These are phyloP conservation scores for Drosophila colorata DNA, from an alignment of 2,888 invertebrate species.

Conservation along the genomic window DNA sequence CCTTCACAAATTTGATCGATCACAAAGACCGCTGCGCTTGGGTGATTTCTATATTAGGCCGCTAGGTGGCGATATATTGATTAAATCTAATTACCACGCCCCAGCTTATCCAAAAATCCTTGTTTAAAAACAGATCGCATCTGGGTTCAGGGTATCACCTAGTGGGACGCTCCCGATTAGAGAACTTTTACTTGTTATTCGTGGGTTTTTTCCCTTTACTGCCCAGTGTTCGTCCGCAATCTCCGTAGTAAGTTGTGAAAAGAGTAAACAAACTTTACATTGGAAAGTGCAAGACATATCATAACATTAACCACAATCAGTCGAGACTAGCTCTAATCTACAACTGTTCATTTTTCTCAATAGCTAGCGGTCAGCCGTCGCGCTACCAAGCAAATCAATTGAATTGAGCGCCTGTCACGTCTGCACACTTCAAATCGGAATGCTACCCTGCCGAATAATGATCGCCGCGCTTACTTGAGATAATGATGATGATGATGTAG, in stretches of 20 bases:
- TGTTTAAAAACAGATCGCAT: too few relatives aligned
- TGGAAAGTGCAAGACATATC: slow-evolving; percentile 52
- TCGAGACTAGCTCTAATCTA: slow-evolving; percentile 17
- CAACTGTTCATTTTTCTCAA: slow-evolving; percentile 39
- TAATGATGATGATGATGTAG: slow-evolving; percentile 18
- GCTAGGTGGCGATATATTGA: too few relatives aligned
- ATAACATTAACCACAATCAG: slow-evolving; percentile 37
- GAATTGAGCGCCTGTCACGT: slow-evolving; percentile 62
- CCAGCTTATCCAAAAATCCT: too few relatives aligned
- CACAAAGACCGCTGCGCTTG: too few relatives aligned
- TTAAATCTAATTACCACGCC: too few relatives aligned
- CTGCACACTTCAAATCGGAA: slow-evolving; percentile 46
- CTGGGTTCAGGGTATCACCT: too few relatives aligned
- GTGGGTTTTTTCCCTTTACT: slow-evolving; percentile 1
- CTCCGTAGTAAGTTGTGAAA: slow-evolving; percentile 51
- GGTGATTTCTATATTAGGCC: too few relatives aligned
- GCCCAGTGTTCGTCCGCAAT: slow-evolving; percentile 28
- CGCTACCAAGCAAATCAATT: slow-evolving; percentile 64
- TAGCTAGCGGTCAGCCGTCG: slow-evolving; percentile 9
- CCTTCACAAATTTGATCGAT: too few relatives aligned
- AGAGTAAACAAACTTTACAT: slow-evolving; percentile 68
- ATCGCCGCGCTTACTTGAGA: slow-evolving; percentile 9
- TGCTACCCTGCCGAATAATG: too few relatives aligned
- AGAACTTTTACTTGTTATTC: too few relatives aligned
- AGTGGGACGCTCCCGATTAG: too few relatives aligned